These are phyloP conservation scores for Celastrina argiolus DNA, from an alignment of 2,888 invertebrate species.

Conservation along the genomic window DNA sequence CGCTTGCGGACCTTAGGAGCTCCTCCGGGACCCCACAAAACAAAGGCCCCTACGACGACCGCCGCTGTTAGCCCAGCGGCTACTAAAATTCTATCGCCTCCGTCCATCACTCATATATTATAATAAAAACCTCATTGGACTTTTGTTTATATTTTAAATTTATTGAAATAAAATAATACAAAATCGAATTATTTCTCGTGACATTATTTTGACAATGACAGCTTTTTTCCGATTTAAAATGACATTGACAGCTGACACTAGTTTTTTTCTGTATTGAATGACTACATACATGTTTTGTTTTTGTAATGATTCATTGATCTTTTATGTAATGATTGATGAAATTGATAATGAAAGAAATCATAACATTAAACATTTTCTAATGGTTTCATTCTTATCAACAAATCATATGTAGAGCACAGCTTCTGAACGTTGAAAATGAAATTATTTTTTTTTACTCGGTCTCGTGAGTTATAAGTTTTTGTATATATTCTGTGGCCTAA, in stretches of 20 bases:
- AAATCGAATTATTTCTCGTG: slow-evolving; percentile 28
- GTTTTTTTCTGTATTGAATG: no score
- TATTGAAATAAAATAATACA: slow-evolving; percentile 24
- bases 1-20: slow-evolving; percentile 79
- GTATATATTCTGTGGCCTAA: background rate
- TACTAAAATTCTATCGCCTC: slow-evolving; percentile 86
- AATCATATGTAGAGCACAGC: no score
- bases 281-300: no score
- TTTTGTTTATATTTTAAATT: slow-evolving; percentile 14
- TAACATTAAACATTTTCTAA: no score
- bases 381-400: no score
- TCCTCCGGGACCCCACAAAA: slow-evolving; percentile 87
- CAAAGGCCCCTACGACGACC: slow-evolving; percentile 89
- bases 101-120: slow-evolving; percentile 72
- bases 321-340: no score
- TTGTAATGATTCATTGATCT: no score
- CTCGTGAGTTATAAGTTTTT: background rate
- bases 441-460: background rate
- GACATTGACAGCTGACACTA: background rate
- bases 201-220: slow-evolving; percentile 25
- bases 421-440: no score
- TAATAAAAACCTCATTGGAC: slow-evolving; percentile 10
- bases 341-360: no score
- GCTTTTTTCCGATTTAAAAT: no score
- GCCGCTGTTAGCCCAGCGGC: slow-evolving; percentile 89